phyloP scores from a whole-genome alignment of 2,797 vertebrate species.

The Labeo calbasu region DNA sequence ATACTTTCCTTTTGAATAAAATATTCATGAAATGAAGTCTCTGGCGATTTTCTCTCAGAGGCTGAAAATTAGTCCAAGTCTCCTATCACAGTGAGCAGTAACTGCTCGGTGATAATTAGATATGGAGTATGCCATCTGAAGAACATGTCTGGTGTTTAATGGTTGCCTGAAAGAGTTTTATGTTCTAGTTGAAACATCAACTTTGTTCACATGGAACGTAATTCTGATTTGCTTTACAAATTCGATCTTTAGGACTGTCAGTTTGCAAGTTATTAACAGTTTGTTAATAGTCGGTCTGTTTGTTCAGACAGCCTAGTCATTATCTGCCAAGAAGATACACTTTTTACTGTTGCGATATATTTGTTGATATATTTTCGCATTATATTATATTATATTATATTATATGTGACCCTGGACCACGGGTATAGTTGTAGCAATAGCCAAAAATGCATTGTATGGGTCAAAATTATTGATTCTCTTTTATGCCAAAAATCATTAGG shows the following conservation, averaged over 20 bases:
- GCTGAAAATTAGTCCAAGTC: slow-evolving; percentile 33
- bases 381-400: too few species aligned
- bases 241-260: neutral
- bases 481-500: too few species aligned
- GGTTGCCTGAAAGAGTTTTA: neutral
- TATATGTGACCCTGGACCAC: too few species aligned
- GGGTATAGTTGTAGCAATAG: too few species aligned
- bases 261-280: too few species aligned
- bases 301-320: slow-evolving; percentile 1
- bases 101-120: slow-evolving; percentile 37
- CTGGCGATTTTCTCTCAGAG: slow-evolving; percentile 30
- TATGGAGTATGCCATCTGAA: neutral
- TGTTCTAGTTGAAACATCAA: neutral
- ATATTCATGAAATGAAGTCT: slow-evolving; percentile 50
- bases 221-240: neutral
- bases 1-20: slow-evolving; percentile 52
- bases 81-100: slow-evolving; percentile 32
- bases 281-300: neutral
- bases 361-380: neutral
- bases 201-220: neutral
- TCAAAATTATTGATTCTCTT: too few species aligned
- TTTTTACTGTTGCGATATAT: too few species aligned
- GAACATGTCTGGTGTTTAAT: slow-evolving; percentile 33
- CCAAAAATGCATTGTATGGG: too few species aligned
- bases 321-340: neutral